phyloP scores from a whole-genome alignment of 1,140 invertebrate species.

The Heliconius melpomene region DNA sequence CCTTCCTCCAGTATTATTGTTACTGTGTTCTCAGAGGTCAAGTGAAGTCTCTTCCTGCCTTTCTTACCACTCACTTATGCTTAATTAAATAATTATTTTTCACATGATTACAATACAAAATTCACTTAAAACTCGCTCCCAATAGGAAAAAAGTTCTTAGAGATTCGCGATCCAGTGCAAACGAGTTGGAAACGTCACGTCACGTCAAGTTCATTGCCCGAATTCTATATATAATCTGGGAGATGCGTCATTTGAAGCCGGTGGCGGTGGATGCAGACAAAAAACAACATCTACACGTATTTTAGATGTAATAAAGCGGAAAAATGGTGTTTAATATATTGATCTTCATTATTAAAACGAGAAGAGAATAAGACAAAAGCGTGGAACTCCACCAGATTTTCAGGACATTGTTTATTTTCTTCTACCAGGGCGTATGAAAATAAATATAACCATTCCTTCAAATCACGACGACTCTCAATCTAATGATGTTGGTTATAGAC shows the following conservation, averaged over 20 bases:
- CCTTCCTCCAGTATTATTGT: too few species aligned
- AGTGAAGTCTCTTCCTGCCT: too few species aligned
- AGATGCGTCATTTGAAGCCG: conserved; percentile 53
- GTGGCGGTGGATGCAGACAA: conserved; percentile 38
- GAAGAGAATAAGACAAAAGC: too few species aligned
- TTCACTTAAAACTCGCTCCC: conserved; percentile 4
- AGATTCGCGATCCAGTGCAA: conserved; percentile 17
- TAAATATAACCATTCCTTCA: too few species aligned
- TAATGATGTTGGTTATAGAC: too few species aligned
- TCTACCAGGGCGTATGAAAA: too few species aligned
- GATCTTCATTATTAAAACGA: not conserved
- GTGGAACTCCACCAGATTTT: too few species aligned
- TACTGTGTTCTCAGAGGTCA: too few species aligned
- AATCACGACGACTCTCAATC: too few species aligned
- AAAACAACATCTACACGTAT: conserved; percentile 29
- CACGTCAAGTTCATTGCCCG: conserved; percentile 62
- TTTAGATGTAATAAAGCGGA: conserved; percentile 5
- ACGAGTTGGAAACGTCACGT: conserved; percentile 37
- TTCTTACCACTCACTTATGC: too few species aligned
- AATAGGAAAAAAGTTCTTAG: conserved; percentile 16
- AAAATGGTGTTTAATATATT: conserved; percentile 5
- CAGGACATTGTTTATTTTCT: too few species aligned
- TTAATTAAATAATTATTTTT: too few species aligned
- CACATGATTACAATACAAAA: not conserved
- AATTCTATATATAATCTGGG: conserved; percentile 66